Conservation (phyloP, 2,888 invertebrate species). For the Acronicta aceris region DNA sequence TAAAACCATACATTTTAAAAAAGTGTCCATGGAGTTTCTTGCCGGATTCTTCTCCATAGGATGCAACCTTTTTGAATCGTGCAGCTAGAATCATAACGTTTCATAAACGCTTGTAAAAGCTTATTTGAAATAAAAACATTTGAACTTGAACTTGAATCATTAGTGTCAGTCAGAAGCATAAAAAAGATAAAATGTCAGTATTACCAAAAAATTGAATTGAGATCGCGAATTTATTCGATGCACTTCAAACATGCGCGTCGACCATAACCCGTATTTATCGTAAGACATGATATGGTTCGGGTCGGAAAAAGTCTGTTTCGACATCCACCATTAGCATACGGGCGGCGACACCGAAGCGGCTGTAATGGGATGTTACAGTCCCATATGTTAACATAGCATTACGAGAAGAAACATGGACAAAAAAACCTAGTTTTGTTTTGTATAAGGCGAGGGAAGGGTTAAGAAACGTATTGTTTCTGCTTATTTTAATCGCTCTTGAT, state of each 20-base stretch:
- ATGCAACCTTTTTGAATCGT: too few species aligned
- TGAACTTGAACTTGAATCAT: too few species aligned
- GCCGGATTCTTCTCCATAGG: too few species aligned
- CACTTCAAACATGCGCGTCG: conserved; percentile 18
- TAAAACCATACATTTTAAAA: too few species aligned
- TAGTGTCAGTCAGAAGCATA: too few species aligned
- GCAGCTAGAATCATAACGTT: too few species aligned
- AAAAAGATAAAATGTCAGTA: too few species aligned
- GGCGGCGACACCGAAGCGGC: conserved; percentile 47
- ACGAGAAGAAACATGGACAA: conserved; percentile 45
- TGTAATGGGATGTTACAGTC: conserved; percentile 61
- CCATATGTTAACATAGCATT: conserved; percentile 53
- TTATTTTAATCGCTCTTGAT: conserved; percentile 10
- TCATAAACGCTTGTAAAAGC: too few species aligned
- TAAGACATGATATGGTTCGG: conserved; percentile 57
- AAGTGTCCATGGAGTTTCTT: too few species aligned
- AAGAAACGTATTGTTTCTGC: conserved; percentile 14
- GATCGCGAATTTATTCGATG: too few species aligned
- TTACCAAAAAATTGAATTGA: too few species aligned
- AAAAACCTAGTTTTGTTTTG: conserved; percentile 30
- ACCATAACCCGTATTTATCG: conserved; percentile 47
- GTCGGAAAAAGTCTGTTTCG: conserved; percentile 60
- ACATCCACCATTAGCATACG: conserved; percentile 63
- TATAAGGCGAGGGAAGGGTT: conserved; percentile 28
- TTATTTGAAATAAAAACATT: too few species aligned